A percentile compares a stretch with the other conserved stretches of the same genome.
Conservation (phyloP, 2,113 vertebrate genomes). For the Emberiza fucata region DNA sequence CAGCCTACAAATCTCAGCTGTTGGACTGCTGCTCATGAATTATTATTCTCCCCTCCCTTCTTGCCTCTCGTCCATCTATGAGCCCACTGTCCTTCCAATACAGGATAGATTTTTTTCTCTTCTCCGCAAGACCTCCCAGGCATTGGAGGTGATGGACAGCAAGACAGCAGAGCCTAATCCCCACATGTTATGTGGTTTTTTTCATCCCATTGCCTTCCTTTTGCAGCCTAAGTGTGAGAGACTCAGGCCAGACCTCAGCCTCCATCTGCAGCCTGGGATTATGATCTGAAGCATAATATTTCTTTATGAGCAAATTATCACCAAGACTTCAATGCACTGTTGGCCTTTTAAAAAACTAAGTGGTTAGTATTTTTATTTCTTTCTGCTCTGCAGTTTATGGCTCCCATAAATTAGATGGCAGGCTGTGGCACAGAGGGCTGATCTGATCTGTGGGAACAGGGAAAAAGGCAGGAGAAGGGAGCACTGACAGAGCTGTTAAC, state of each 20-base stretch:
- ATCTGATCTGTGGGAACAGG: neutral
- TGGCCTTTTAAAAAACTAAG: conserved; percentile 48
- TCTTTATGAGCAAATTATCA: conserved; percentile 60
- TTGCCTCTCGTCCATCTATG: neutral
- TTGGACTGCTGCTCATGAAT: neutral
- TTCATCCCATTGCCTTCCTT: neutral
- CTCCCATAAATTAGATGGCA: conserved; percentile 41
- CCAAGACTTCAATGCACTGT: conserved; percentile 6
- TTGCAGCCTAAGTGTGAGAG: neutral
- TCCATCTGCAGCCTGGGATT: neutral
- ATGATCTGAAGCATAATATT: conserved; percentile 44
- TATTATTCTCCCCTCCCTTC: neutral
- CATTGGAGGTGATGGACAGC: neutral
- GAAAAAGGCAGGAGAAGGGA: neutral
- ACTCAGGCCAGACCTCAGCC: neutral
- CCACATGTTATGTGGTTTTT: neutral
- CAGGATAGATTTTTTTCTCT: neutral
- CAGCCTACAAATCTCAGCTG: neutral
- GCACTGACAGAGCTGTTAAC: neutral
- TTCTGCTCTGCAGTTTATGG: conserved; percentile 45
- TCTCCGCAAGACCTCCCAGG: neutral
- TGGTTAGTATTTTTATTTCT: conserved; percentile 60
- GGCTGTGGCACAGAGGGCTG: neutral
- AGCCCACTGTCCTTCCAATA: neutral
- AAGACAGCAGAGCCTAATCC: neutral